These are phyloP conservation scores for Octopus sinensis DNA, from an alignment of 1,140 invertebrate species.

Conservation along the genomic window DNA sequence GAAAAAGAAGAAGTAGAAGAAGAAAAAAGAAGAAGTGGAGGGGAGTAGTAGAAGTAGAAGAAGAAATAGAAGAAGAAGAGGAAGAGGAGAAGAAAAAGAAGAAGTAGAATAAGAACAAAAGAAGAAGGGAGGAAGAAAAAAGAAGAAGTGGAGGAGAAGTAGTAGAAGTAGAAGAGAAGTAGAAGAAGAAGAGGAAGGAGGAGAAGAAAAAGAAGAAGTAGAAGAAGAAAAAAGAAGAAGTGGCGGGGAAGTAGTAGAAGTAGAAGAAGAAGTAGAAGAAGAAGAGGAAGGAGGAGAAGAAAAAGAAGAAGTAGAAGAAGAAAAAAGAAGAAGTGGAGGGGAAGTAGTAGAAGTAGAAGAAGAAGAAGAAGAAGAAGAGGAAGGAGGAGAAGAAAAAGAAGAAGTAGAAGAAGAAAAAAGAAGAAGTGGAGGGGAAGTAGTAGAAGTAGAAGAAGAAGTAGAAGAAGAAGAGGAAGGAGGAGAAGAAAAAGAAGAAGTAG, in stretches of 20 bases:
- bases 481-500: conserved; percentile 13
- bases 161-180: conserved; percentile 7
- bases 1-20: too few species aligned
- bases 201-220: not conserved
- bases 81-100: too few species aligned
- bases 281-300: conserved; percentile 11
- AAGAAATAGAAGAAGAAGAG: too few species aligned
- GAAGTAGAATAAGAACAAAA: too few species aligned
- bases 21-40: too few species aligned
- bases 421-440: too few species aligned
- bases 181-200: conserved; percentile 2
- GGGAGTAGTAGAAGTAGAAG: too few species aligned
- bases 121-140: too few species aligned
- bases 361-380: conserved; percentile 1
- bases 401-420: too few species aligned
- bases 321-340: too few species aligned
- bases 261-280: conserved; percentile 12
- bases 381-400: conserved; percentile 3
- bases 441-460: not conserved
- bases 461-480: not conserved
- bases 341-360: not conserved
- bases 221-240: not conserved
- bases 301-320: conserved; percentile 5
- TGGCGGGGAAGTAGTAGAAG: not conserved
- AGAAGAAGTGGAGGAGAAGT: too few species aligned